Percentiles rank a stretch among this genome's conserved stretches.
These are phyloP conservation scores for Eospalax fontanierii DNA, from an alignment of 2,797 vertebrate species.

Conservation along the genomic window DNA sequence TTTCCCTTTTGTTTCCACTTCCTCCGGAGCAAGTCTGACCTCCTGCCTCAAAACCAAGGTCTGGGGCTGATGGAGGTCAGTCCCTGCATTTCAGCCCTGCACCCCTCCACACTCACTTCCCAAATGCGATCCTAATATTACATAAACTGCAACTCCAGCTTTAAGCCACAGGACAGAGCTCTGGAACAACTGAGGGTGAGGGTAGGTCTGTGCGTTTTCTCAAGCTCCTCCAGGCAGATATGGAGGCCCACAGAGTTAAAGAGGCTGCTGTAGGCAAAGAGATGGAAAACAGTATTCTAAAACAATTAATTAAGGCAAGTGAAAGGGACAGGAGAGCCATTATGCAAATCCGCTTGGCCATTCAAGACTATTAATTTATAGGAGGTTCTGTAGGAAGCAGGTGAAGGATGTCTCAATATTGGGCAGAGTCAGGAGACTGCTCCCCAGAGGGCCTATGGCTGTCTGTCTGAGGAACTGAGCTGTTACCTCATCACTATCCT, in stretches of 20 bases:
- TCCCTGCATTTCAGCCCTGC: neutral
- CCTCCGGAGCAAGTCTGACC: neutral
- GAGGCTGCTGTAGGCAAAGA: neutral
- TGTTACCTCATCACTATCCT: neutral
- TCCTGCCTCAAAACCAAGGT: accelerated
- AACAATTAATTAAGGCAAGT: neutral
- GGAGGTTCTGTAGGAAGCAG: neutral
- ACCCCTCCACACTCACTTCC: accelerated
- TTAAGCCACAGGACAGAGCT: neutral
- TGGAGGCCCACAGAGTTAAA: neutral
- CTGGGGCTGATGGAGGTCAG: neutral
- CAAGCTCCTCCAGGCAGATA: neutral
- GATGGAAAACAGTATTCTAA: constrained; percentile 4
- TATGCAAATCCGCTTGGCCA: neutral
- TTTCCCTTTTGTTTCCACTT: neutral
- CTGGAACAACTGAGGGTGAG: neutral
- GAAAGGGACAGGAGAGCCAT: constrained; percentile 17
- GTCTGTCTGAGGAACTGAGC: neutral
- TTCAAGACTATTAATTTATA: neutral
- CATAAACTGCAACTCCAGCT: neutral
- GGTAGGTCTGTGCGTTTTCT: accelerated
- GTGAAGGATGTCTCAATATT: neutral
- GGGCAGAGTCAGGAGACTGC: neutral
- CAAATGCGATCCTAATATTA: accelerated
- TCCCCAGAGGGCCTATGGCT: neutral